A percentile compares a stretch with the other conserved stretches of the same genome.
Conservation (phyloP, 1,140 invertebrate genomes). For the Caerostris darwini region DNA sequence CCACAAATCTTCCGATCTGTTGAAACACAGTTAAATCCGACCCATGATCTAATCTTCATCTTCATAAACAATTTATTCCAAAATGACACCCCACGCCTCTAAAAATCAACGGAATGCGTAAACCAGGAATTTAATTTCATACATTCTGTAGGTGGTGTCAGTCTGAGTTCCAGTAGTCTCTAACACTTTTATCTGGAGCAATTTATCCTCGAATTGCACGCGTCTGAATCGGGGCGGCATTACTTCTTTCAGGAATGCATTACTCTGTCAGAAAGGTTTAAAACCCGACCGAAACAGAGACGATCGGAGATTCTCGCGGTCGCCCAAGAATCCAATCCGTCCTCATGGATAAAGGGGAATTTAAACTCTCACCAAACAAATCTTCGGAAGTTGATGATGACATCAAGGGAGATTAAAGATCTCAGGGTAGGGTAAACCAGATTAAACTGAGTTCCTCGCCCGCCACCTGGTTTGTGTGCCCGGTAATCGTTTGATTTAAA, state of each 20-base stretch:
- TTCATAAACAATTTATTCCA: neutral
- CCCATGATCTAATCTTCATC: neutral
- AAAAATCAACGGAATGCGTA: neutral
- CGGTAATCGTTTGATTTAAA: neutral
- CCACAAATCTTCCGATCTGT: too few relatives aligned
- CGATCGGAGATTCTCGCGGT: conserved; percentile 56
- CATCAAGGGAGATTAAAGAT: conserved; percentile 18
- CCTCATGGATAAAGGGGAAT: conserved; percentile 30
- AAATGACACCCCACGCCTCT: neutral
- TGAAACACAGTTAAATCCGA: too few relatives aligned
- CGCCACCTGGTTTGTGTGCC: neutral
- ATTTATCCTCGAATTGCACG: conserved; percentile 30
- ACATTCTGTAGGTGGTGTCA: neutral
- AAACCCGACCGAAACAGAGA: conserved; percentile 3
- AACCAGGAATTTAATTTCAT: conserved; percentile 23
- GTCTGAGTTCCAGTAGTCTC: neutral
- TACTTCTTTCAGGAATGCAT: conserved; percentile 56
- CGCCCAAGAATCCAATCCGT: conserved; percentile 30
- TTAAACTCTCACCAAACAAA: conserved; percentile 63
- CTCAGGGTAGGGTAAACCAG: neutral
- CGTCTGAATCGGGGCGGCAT: neutral
- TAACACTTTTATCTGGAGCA: conserved; percentile 45
- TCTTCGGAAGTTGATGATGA: conserved; percentile 61
- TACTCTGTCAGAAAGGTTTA: conserved; percentile 42
- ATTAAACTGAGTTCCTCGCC: conserved; percentile 37